A percentile compares a stretch with the other conserved stretches of the same genome.
Conservation (phyloP, 2,797 vertebrate species). For the Clamator glandarius region DNA sequence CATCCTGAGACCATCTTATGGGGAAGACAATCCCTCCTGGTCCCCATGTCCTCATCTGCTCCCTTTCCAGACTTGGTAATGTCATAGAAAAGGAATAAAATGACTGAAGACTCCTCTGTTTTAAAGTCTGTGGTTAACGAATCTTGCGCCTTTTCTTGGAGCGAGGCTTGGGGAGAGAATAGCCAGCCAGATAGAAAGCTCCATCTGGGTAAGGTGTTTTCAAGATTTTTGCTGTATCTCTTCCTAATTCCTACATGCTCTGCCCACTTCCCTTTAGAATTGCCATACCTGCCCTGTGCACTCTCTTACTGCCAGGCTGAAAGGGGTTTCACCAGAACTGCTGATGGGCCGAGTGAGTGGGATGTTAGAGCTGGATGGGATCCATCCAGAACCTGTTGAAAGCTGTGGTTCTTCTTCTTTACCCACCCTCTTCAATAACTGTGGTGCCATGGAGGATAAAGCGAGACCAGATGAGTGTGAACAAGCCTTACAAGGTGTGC, state of each 20-base stretch:
- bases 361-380: not conserved
- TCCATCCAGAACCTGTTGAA: not conserved
- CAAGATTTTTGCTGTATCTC: not conserved
- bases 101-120: not conserved
- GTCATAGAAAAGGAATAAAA: not conserved
- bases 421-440: not conserved
- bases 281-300: not conserved
- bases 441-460: not conserved
- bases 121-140: not conserved
- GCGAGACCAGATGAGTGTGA: not conserved
- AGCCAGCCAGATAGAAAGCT: not conserved
- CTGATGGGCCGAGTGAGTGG: not conserved
- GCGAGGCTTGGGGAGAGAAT: accelerated
- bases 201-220: not conserved
- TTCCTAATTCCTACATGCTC: not conserved
- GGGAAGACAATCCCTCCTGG: not conserved
- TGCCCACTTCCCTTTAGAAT: not conserved
- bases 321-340: not conserved
- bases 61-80: not conserved
- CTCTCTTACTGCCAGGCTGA: not conserved
- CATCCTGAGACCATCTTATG: not conserved
- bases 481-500: not conserved
- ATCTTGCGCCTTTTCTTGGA: not conserved
- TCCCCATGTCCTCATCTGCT: not conserved
- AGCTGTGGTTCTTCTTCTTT: not conserved